Conservation (phyloP, 2,888 invertebrate species). For the Meandrusa payeni region DNA sequence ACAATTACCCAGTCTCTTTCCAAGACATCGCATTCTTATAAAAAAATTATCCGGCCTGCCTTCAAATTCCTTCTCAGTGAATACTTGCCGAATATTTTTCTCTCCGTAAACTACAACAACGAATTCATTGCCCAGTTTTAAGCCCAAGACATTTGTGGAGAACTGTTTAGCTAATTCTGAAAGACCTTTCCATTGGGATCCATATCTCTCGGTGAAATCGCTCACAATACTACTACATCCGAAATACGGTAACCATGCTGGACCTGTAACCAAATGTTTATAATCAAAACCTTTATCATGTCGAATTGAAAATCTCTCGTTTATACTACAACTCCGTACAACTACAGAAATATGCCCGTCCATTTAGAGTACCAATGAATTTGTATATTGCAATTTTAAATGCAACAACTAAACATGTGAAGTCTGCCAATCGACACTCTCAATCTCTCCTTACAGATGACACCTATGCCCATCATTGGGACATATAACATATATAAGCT, state of each 20-base stretch:
- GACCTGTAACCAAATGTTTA: conserved; percentile 48
- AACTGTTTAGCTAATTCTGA: conserved; percentile 78
- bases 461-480: too few relatives aligned
- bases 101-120: conserved; percentile 83
- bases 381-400: too few relatives aligned
- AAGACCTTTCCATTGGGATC: conserved; percentile 82
- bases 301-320: too few relatives aligned
- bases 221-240: conserved; percentile 53
- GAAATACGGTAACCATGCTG: conserved; percentile 64
- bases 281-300: neutral
- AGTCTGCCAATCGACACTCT: too few relatives aligned
- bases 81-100: conserved; percentile 82
- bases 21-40: conserved; percentile 83
- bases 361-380: too few relatives aligned
- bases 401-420: too few relatives aligned
- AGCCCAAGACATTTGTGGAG: conserved; percentile 83
- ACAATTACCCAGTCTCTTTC: conserved; percentile 83
- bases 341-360: too few relatives aligned
- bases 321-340: too few relatives aligned
- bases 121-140: conserved; percentile 82
- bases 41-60: conserved; percentile 87
- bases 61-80: conserved; percentile 83
- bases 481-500: too few relatives aligned
- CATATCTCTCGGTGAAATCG: conserved; percentile 44
- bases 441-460: too few relatives aligned